phyloP scores from a whole-genome alignment of 2,113 vertebrate species.

The Semnopithecus entellus region DNA sequence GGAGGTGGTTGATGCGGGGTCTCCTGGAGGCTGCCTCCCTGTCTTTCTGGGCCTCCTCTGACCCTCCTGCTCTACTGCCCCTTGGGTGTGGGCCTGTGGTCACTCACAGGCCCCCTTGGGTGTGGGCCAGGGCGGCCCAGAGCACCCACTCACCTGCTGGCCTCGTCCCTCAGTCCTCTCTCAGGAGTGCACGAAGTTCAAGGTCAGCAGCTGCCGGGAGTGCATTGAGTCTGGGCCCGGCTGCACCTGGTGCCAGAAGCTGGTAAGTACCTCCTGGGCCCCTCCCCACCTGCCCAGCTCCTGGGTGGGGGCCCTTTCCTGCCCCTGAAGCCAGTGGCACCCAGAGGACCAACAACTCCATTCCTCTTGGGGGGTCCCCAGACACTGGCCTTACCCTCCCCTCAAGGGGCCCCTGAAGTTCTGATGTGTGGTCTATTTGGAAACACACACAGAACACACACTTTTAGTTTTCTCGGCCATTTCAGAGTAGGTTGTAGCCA shows the following conservation, averaged over 20 bases:
- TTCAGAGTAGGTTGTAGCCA: not conserved
- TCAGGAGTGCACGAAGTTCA: slow-evolving; percentile 88
- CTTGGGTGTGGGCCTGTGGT: too few species aligned
- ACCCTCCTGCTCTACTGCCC: too few species aligned
- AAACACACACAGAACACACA: not conserved
- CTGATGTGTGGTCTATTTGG: not conserved
- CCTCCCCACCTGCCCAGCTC: not conserved
- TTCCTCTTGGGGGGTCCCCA: not conserved
- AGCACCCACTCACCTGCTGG: not conserved
- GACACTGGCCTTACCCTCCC: fast-evolving
- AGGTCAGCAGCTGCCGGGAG: slow-evolving; percentile 88
- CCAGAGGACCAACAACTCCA: not conserved
- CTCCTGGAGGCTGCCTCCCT: not conserved
- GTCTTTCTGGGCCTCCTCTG: not conserved
- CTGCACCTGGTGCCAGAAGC: slow-evolving; percentile 92
- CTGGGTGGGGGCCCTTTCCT: not conserved
- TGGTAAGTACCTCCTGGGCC: slow-evolving; percentile 79
- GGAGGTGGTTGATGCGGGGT: not conserved
- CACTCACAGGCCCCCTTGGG: too few species aligned
- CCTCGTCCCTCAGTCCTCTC: slow-evolving; percentile 79
- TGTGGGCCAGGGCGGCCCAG: not conserved
- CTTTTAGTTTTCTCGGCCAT: not conserved
- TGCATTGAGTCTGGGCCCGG: slow-evolving; percentile 90
- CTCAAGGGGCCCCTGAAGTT: not conserved
- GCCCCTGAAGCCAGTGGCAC: not conserved